Base-by-base conservation (phyloP, 1,140 invertebrate species). In the Drosophila hydei region DNA sequence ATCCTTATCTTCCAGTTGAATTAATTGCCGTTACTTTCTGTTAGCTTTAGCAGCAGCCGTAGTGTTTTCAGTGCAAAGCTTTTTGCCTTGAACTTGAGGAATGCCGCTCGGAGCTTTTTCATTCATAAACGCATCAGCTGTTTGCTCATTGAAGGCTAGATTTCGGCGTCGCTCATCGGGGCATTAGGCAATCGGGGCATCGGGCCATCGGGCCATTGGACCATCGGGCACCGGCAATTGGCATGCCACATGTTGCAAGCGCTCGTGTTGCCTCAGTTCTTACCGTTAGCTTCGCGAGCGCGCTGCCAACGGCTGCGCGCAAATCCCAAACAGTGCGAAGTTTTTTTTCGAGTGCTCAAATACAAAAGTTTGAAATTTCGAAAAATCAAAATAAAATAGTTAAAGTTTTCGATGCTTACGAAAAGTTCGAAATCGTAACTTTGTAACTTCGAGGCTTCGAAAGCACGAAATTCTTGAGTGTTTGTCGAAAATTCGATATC, bases 231-330 rank as follows among this genome's bases (percentile, higher is more conserved):
- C n/a, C 55, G 55, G 38, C 21, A 25, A n/a, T 21, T 38, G 50
- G 18, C 50, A 23, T 83, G 80, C 80, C 80, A 84, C 80, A 85
- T 85, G 80, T 85, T 85, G 79, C 79, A 83, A 81, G 71, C 72
- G 40, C 25, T 69, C 42, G 73, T 5, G 43, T 62, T 33, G 11
- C 12, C 45, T 85, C 70, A 85, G 81, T 85, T 85, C 54, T 75
- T 87, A 77, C 79, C 80, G 77, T 87, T 87, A 79, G 81, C 77
- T 59, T 38, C 45, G 77, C 64, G 70, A 81, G 72, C 81, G 81
- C 77, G 80, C 73, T 75, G 64, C 58, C 70, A 59, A 9, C 16
- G 63, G 38, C n/a, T 59, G 47, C 54, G 55, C 75, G 72, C 64
- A 63, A 51, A 56, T 23, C 14, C 12, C 38, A 23, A 19, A 16